A percentile compares a stretch with the other conserved stretches of the same genome.
Evolutionary conservation across 2,888 invertebrate species (phyloP).

Genomic region (Gibbula magus): DNA sequence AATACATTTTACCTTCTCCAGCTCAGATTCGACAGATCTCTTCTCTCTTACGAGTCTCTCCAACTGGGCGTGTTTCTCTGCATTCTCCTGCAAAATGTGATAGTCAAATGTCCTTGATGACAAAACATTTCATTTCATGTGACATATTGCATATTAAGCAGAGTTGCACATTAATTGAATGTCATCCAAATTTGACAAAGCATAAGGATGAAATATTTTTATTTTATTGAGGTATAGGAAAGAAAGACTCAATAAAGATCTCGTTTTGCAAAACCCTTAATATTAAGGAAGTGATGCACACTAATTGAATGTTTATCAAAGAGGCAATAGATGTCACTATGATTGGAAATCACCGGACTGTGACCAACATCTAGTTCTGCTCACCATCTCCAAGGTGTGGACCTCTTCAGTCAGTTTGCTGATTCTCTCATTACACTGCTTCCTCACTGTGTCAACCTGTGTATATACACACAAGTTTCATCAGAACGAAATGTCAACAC

Average conservation of each 20-base stretch:
- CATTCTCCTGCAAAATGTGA: constrained; percentile 55
- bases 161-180: too few species aligned
- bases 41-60: constrained; percentile 71
- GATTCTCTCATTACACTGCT: constrained; percentile 71
- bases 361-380: background rate
- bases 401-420: constrained; percentile 71
- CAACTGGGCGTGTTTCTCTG: constrained; percentile 68
- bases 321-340: too few species aligned
- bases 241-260: too few species aligned
- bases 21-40: constrained; percentile 69
- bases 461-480: background rate
- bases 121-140: too few species aligned
- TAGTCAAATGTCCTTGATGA: background rate
- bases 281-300: too few species aligned
- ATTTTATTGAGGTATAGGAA: too few species aligned
- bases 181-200: too few species aligned
- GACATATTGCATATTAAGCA: too few species aligned
- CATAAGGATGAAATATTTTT: too few species aligned
- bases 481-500: too few species aligned
- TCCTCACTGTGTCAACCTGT: constrained; percentile 70
- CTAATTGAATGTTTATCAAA: too few species aligned
- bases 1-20: constrained; percentile 65
- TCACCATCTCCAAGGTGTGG: constrained; percentile 71
- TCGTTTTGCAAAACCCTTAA: too few species aligned
- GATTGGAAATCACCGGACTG: background rate